Evolutionary conservation across 2,888 invertebrate species (phyloP).

Genomic region (Polydesmus complanatus): DNA sequence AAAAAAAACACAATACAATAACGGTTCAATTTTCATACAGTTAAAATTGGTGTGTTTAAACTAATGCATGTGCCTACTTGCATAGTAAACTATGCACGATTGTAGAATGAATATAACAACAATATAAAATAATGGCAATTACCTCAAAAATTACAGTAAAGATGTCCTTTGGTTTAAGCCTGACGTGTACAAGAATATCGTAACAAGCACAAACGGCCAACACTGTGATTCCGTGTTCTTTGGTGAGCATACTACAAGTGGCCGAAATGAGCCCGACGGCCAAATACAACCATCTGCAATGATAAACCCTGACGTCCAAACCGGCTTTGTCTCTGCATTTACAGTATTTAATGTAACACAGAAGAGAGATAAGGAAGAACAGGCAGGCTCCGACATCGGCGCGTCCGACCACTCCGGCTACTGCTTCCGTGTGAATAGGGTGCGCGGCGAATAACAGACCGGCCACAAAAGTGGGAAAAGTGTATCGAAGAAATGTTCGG

Average conservation of each 20-base stretch:
- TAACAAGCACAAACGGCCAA: slow-evolving; percentile 77
- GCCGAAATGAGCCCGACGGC: slow-evolving; percentile 50
- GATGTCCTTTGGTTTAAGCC: slow-evolving; percentile 22
- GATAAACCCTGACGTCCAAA: slow-evolving; percentile 12
- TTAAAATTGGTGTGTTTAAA: too few species aligned
- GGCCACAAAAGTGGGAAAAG: slow-evolving; percentile 40
- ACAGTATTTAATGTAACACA: slow-evolving; percentile 63
- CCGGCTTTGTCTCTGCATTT: slow-evolving; percentile 13
- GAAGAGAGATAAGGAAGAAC: slow-evolving; percentile 73
- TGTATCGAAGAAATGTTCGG: slow-evolving; percentile 35
- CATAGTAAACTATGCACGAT: too few species aligned
- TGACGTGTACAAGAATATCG: slow-evolving; percentile 53
- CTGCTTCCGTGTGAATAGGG: slow-evolving; percentile 93
- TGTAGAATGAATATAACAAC: too few species aligned
- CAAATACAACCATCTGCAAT: slow-evolving; percentile 42
- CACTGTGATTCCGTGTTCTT: slow-evolving; percentile 89
- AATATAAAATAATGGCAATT: slow-evolving; percentile 19
- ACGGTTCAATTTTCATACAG: too few species aligned
- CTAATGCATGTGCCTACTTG: too few species aligned
- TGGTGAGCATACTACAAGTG: slow-evolving; percentile 73
- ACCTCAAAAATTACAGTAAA: slow-evolving; percentile 21
- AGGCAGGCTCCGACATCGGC: slow-evolving; percentile 87
- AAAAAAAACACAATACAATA: too few species aligned
- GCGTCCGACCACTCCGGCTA: slow-evolving; percentile 86
- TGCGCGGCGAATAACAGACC: slow-evolving; percentile 85